Evolutionary conservation across 2,113 vertebrate genomes (phyloP), one percentile per base, ranked within the genome.

Genomic region (Ammodytes dubius): DNA sequence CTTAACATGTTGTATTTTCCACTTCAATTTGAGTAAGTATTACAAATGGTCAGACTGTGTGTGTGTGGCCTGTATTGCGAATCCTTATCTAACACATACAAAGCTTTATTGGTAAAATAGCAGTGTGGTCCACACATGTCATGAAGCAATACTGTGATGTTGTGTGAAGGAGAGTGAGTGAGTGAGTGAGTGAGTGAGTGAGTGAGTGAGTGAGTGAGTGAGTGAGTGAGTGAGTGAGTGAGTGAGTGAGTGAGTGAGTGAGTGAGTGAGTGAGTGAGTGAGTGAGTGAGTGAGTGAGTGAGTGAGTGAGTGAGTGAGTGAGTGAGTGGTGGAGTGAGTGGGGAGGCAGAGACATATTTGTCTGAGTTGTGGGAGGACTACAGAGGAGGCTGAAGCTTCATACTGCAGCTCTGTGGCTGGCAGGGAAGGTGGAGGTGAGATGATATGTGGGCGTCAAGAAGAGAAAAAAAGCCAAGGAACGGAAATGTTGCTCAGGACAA

Each of bases 291-390:
- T 27, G 27, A 27, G 27, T 7, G 54, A 61, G 15, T 9, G 65
- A 75, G 64, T 42, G 77, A 87, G 45, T 43, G 65, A 39, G n/a
- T 84, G 70, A 82, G 66, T 27, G 52, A 83, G 73, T 43, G 85
- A 83, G 82, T 72, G 86, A 83, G 82, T 72, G 86, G n/a, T n/a
- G n/a, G 52, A 83, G 73, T 43, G 85, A 83, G 82, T 72, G 77
- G 82, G 73, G 85, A 84, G 69, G 84, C 76, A 87, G 66, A 89
- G 81, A 90, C 78, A 76, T 81, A 89, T 86, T 87, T 79, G 86
- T 85, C 60, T 90, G 86, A 91, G 82, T 75, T 80, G 91, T 91
- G 87, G 92, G 92, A 88, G 90, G 80, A 88, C 73, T 65, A 81
- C 77, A 70, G 89, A 77, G 89, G 88, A 91, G 84, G 90, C 2